Percentiles rank a stretch among this genome's conserved stretches.
These are phyloP conservation scores for Petrocephalus microphthalmus DNA, from an alignment of 2,113 vertebrate genomes.

Conservation along the genomic window DNA sequence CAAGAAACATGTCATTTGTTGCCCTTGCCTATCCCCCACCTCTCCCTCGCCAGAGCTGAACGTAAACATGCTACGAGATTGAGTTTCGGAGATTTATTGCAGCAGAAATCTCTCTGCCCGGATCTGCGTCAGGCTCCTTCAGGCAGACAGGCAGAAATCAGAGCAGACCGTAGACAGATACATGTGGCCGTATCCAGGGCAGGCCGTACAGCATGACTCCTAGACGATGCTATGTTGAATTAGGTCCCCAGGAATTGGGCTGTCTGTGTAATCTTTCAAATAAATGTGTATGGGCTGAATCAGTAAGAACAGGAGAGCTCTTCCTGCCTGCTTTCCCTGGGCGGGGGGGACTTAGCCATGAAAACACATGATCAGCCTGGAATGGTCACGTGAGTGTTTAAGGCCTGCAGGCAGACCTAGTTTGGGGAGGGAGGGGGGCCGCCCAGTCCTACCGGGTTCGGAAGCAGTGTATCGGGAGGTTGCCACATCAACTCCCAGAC, in stretches of 20 bases:
- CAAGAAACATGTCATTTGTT: neutral
- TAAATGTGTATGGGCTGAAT: neutral
- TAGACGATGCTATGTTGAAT: neutral
- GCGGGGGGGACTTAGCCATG: neutral
- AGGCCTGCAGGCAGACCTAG: neutral
- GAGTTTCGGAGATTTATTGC: slow-evolving; percentile 6
- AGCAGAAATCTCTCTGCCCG: neutral
- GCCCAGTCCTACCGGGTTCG: neutral
- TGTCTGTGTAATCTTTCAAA: neutral
- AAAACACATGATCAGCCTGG: neutral
- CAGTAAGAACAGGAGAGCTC: neutral
- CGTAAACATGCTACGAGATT: neutral
- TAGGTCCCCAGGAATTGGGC: neutral
- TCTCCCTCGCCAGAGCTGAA: neutral
- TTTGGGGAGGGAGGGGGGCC: neutral
- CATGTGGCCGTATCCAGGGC: neutral
- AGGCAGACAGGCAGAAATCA: slow-evolving; percentile 36
- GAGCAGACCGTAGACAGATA: slow-evolving; percentile 38
- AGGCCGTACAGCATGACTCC: neutral
- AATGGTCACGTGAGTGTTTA: neutral
- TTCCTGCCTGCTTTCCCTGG: neutral
- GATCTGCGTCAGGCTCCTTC: neutral
- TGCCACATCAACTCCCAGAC: neutral
- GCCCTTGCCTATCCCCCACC: neutral
- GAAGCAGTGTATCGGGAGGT: neutral